Percentiles rank a stretch among this genome's conserved stretches.
Conservation (phyloP, 2,113 vertebrate genomes). For the Centropus bengalensis region DNA sequence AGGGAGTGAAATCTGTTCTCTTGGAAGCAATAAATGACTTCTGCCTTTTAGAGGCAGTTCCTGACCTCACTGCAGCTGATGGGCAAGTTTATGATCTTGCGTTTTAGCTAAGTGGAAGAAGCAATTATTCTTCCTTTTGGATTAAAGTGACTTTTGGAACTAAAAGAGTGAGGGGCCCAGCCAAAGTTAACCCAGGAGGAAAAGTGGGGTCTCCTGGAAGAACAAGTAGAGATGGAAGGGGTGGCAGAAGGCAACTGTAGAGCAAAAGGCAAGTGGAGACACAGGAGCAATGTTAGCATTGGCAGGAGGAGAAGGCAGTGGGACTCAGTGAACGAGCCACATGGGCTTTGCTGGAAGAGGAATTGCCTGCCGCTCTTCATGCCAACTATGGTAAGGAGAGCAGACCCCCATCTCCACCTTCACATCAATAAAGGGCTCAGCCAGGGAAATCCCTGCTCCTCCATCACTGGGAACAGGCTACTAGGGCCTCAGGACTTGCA, state of each 20-base stretch:
- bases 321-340: background rate
- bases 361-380: background rate
- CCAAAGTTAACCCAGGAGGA: background rate
- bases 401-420: background rate
- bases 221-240: background rate
- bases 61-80: slow-evolving; percentile 37
- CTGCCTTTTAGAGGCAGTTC: slow-evolving; percentile 30
- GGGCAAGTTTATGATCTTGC: slow-evolving; percentile 46
- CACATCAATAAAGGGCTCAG: background rate
- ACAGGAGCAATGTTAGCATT: background rate
- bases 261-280: background rate
- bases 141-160: slow-evolving; percentile 7
- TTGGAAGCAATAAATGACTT: slow-evolving; percentile 59
- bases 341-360: background rate
- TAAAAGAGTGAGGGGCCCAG: background rate
- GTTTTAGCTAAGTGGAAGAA: slow-evolving; percentile 44
- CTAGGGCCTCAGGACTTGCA: background rate
- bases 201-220: background rate
- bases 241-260: background rate
- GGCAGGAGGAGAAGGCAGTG: background rate
- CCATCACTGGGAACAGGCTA: background rate
- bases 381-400: background rate
- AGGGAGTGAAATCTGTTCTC: slow-evolving; percentile 21
- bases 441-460: background rate
- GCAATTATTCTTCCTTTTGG: slow-evolving; percentile 36